These are phyloP conservation scores for Myzus persicae DNA, from an alignment of 1,140 invertebrate genomes.

Conservation along the genomic window DNA sequence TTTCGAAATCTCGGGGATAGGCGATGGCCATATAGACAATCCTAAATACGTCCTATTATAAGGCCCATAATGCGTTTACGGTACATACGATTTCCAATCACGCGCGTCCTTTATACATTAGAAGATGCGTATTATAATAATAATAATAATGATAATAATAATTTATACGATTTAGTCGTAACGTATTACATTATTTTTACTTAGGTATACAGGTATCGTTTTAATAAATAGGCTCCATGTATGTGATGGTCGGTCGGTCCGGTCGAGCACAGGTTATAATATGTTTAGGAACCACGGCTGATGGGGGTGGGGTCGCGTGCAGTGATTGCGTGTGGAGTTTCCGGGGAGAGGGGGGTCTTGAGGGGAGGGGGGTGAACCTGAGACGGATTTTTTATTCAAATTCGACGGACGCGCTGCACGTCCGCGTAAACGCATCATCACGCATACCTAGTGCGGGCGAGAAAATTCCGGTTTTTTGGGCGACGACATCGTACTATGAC, in stretches of 20 bases:
- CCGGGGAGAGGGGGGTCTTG: no score
- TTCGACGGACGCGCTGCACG: background rate
- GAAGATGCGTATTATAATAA: background rate
- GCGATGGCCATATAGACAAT: background rate
- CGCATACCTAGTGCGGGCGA: background rate
- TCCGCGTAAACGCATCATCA: background rate
- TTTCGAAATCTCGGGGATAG: background rate
- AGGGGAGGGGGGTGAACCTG: background rate
- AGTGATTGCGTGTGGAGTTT: background rate
- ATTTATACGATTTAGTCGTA: no score
- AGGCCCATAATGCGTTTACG: background rate
- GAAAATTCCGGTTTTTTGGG: background rate
- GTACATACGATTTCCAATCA: background rate
- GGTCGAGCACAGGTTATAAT: no score
- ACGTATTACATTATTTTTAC: background rate
- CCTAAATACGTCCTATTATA: background rate
- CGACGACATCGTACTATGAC: background rate
- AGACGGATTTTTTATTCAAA: conserved; percentile 7
- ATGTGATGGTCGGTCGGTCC: no score
- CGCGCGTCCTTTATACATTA: background rate
- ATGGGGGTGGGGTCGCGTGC: no score
- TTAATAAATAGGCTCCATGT: background rate
- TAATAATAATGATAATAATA: no score
- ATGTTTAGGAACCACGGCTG: no score
- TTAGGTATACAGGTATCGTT: background rate